Evolutionary conservation across 2,113 vertebrate genomes (phyloP).

Genomic region (Pavo muticus): DNA sequence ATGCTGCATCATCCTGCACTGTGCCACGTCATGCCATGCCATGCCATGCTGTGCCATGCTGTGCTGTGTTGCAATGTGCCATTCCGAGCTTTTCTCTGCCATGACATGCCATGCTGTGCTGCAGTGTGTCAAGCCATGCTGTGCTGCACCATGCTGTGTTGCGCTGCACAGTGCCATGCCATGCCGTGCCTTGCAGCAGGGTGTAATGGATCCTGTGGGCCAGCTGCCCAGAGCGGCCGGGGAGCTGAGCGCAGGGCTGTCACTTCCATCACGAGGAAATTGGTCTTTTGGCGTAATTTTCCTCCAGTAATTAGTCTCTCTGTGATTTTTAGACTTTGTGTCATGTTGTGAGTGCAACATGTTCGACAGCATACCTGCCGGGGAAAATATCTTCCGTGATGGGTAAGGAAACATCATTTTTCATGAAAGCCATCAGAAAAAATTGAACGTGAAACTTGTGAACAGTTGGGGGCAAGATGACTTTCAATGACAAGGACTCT

Average conservation of each 20-base stretch:
- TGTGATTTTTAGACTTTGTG: slow-evolving; percentile 77
- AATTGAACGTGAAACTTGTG: neutral
- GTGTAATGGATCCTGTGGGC: neutral
- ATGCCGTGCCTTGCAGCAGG: neutral
- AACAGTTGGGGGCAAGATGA: neutral
- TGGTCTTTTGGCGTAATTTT: slow-evolving; percentile 72
- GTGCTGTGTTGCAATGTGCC: neutral
- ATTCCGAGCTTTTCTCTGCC: neutral
- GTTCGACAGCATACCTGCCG: slow-evolving; percentile 78
- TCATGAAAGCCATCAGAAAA: slow-evolving; percentile 55
- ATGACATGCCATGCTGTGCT: too few species aligned
- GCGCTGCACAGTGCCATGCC: neutral
- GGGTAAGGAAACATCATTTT: slow-evolving; percentile 69
- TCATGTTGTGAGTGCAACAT: slow-evolving; percentile 78
- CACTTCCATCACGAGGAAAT: slow-evolving; percentile 72
- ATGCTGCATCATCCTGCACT: neutral
- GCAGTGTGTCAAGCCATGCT: neutral
- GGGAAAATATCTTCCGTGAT: slow-evolving; percentile 57
- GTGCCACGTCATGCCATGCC: too few species aligned
- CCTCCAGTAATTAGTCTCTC: slow-evolving; percentile 85
- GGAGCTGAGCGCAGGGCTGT: slow-evolving; percentile 73
- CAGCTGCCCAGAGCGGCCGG: slow-evolving; percentile 60
- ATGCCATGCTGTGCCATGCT: too few species aligned
- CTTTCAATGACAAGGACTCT: neutral
- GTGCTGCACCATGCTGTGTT: neutral